Base-by-base conservation (phyloP, 23 tunicate genomes). In the Clavelina lepadiformis region DNA sequence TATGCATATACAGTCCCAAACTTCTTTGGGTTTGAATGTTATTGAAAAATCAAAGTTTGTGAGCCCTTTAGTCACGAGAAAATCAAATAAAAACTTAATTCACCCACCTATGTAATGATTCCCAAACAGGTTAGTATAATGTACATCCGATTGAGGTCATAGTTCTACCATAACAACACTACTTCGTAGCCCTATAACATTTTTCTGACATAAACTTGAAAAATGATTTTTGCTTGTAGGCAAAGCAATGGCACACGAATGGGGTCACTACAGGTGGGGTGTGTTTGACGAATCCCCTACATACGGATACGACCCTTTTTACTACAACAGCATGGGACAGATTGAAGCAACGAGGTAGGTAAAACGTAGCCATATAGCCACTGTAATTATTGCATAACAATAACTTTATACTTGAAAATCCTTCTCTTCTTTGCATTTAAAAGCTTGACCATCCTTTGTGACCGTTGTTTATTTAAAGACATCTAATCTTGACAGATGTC, bases 201-300 rank as follows among this genome's bases (percentile, higher is more conserved):
- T 56, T 56, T n/a, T n/a, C n/a, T n/a, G n/a, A n/a, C n/a, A n/a
- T n/a, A n/a, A n/a, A n/a, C n/a, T n/a, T 0, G 22, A 11, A 22
- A 41, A 8, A 41, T 8, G 13, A 8, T 11, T n/a, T n/a, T n/a
- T n/a, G n/a, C n/a, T n/a, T n/a, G n/a, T n/a, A 80, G 87, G 79
- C 13, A 80, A 80, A 38, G 57, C 70, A 32, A 80, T 80, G 1
- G 87, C 72, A 0, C 87, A 79, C 67, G 85, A 79, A 33, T 79
- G 85, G 85, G 76, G 70, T 4, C 85, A 79, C 38, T 69, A 38
- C 50, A 49, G 87, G 51, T 80, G 87, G 87, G 87, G 87, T 19
- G 87, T 80, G 3, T 80, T 80, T 33, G 87, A 80, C 30, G 87
- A 80, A 44, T 32, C 41, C 7, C 53, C 53, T 6, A 45, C 70